These are phyloP conservation scores for Artibeus jamaicensis DNA, from an alignment of 2,797 vertebrate genomes.

Conservation along the genomic window DNA sequence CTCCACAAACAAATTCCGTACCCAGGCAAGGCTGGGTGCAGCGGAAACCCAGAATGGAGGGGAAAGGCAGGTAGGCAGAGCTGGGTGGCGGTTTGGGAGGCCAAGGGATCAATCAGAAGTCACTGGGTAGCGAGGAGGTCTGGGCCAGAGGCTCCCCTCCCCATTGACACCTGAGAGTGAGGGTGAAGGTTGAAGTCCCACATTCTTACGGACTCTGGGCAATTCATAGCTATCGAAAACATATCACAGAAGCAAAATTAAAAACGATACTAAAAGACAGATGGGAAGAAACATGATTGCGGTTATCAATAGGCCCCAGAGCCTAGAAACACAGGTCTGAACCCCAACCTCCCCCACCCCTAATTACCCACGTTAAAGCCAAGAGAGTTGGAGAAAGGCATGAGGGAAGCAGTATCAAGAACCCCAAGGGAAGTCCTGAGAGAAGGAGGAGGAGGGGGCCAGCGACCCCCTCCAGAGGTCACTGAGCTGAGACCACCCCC, in stretches of 20 bases:
- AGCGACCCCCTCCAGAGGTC: slow-evolving; percentile 54
- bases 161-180: not conserved
- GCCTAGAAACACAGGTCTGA: slow-evolving; percentile 17
- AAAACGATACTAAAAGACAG: not conserved
- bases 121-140: not conserved
- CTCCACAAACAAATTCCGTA: not conserved
- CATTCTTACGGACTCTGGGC: not conserved
- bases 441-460: slow-evolving; percentile 19
- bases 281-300: not conserved
- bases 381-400: not conserved
- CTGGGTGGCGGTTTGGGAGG: not conserved
- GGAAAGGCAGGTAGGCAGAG: not conserved
- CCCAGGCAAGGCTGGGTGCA: not conserved
- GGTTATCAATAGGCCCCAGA: not conserved
- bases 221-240: not conserved
- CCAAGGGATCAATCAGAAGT: not conserved
- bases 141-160: not conserved
- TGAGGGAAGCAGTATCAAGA: slow-evolving; percentile 62
- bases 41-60: not conserved
- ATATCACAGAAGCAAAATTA: not conserved
- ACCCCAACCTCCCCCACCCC: not conserved
- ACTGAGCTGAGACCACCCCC: slow-evolving; percentile 53
- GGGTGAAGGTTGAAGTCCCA: not conserved
- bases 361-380: slow-evolving; percentile 34
- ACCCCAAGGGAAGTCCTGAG: slow-evolving; percentile 73